Evolutionary conservation across 2,888 invertebrate species (phyloP), one percentile per base, ranked within the genome.

Genomic region (Lasioglossum morio): DNA sequence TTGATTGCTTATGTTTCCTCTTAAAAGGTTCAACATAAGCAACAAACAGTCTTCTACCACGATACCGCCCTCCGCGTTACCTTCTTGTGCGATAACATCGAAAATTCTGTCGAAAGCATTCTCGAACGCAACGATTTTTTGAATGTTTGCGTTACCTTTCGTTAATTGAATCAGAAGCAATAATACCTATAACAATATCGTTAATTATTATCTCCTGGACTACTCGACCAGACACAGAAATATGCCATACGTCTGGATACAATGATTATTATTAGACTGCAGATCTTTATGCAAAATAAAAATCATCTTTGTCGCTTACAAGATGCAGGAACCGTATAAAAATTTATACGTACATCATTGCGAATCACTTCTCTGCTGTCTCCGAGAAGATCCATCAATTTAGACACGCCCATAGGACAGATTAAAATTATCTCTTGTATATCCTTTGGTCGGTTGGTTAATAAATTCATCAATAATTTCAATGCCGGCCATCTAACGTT

Each of bases 101-200:
- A 99, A 98, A 46, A 99, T 96, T 89, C 98, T 97, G 95, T 99
- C 99, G 94, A 99, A 99, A 0, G 99, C 99, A 95, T 99, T 99
- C 95, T 99, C 99, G 95, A 99, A 99, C 0, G 99, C 99, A 0
- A 99, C 99, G 92, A 99, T 99, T 96, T 99, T 99, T 95, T 99
- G 99, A 92, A 99, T 99, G 95, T 99, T 99, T 0, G 99, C 98
- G 96, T 99, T 99, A 23, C 98, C 98, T 96, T 98, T 98, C 0
- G 99, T 99, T 91, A 99, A 95, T 93, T 99, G 98, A 88, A 98
- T 98, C 0, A 99, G 96, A 74, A 99, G 96, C 8, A 99, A 95
- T 16, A 99, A 95, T 0, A 98, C 97, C 97, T 97, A 23, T 2
- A 43, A 74, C 1, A 60, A 48, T 16, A 53, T 10, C 8, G 27